A percentile compares a stretch with the other conserved stretches of the same genome.
These are phyloP conservation scores for Dioctria rufipes DNA, from an alignment of 2,888 invertebrate species.

Conservation along the genomic window DNA sequence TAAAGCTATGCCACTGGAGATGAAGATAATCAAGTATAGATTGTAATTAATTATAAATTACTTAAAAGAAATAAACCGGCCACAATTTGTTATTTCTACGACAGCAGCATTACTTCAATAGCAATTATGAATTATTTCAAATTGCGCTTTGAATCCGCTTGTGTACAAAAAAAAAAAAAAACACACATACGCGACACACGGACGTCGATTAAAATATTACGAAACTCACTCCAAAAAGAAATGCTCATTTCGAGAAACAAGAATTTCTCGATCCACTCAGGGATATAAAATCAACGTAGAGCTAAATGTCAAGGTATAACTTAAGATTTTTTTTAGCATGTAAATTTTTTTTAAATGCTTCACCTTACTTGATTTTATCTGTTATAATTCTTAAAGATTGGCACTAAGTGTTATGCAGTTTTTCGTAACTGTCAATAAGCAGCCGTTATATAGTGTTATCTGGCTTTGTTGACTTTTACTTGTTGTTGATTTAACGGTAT, in stretches of 20 bases:
- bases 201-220: not conserved
- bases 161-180: not conserved
- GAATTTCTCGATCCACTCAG: conserved; percentile 24
- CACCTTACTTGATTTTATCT: not conserved
- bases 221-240: conserved; percentile 5
- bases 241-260: conserved; percentile 24
- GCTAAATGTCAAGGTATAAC: conserved; percentile 23
- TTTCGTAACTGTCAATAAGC: not conserved
- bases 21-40: too few species aligned
- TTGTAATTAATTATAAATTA: too few species aligned
- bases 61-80: not conserved
- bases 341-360: conserved; percentile 4
- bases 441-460: not conserved
- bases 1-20: too few species aligned
- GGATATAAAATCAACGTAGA: not conserved
- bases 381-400: not conserved
- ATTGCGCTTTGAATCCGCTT: not conserved
- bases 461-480: not conserved
- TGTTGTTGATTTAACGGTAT: not conserved
- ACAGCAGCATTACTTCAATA: not conserved
- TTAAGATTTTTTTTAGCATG: conserved; percentile 5
- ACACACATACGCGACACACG: not conserved
- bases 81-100: not conserved
- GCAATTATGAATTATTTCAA: not conserved
- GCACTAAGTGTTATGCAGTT: not conserved